These are phyloP conservation scores for Carassius gibelio DNA, from an alignment of 2,113 vertebrate species.

Conservation along the genomic window DNA sequence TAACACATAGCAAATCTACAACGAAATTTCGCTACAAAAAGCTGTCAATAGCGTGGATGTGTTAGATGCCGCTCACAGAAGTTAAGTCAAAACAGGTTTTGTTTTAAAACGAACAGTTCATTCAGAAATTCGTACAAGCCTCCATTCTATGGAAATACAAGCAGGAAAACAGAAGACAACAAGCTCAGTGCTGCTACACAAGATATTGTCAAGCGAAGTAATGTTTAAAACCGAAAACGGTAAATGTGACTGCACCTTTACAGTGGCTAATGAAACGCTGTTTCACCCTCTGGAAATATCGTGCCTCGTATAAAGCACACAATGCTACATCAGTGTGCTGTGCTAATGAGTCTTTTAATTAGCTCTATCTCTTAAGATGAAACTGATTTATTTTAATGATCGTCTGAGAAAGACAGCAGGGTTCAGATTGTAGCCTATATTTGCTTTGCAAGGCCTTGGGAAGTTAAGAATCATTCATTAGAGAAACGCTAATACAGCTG, in stretches of 20 bases:
- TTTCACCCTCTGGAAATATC: conserved; percentile 12
- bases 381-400: conserved; percentile 31
- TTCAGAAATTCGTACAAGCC: too few species aligned
- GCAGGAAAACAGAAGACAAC: too few species aligned
- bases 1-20: too few species aligned
- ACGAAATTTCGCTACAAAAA: too few species aligned
- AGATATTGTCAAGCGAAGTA: too few species aligned
- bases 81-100: too few species aligned
- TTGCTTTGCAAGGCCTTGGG: conserved; percentile 10
- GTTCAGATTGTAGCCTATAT: conserved; percentile 7
- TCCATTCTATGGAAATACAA: background rate
- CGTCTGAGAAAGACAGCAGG: conserved; percentile 26
- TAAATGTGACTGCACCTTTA: background rate
- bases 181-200: too few species aligned
- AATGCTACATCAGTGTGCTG: conserved; percentile 20
- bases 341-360: conserved; percentile 42
- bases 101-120: too few species aligned
- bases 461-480: conserved; percentile 29
- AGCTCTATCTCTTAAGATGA: conserved; percentile 35
- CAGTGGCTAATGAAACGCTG: conserved; percentile 4
- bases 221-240: background rate
- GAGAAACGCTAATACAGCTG: conserved; percentile 62
- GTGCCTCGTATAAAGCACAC: conserved; percentile 13
- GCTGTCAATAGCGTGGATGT: too few species aligned
- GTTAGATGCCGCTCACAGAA: too few species aligned